Percentiles rank a stretch among this genome's conserved stretches.
Conservation (phyloP, 1,140 invertebrate species). For the Drosophila ohnishii region DNA sequence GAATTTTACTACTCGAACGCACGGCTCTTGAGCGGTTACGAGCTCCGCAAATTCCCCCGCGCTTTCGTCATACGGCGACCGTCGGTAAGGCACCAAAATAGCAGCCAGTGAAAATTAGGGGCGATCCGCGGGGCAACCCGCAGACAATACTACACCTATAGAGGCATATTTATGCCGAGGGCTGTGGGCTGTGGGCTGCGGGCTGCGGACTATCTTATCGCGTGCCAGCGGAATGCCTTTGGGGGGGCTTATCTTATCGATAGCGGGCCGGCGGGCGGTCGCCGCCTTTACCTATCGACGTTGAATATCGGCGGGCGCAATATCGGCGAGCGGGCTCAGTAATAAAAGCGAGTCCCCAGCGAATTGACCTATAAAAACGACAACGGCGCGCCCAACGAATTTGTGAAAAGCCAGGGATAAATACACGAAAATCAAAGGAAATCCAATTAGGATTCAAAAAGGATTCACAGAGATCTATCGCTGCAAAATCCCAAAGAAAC, state of each 20-base stretch:
- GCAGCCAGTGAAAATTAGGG: constrained; percentile 6
- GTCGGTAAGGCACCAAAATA: constrained; percentile 36
- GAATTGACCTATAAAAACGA: constrained; percentile 9
- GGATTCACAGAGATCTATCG: neutral
- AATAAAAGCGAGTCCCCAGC: constrained; percentile 47
- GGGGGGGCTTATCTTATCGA: constrained; percentile 49
- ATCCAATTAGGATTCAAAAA: too few species aligned
- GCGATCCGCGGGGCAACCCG: constrained; percentile 15
- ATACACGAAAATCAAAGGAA: neutral
- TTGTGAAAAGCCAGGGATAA: neutral
- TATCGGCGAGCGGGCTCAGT: constrained; percentile 42
- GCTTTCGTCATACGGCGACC: constrained; percentile 50
- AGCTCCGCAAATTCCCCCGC: constrained; percentile 37
- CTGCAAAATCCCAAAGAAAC: too few species aligned
- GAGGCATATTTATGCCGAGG: constrained; percentile 10
- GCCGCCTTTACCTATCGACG: constrained; percentile 42
- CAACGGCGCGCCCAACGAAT: constrained; percentile 9
- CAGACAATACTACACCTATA: constrained; percentile 1
- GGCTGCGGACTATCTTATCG: constrained; percentile 45
- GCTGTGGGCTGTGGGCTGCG: neutral
- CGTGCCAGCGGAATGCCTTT: constrained; percentile 41
- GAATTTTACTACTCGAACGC: constrained; percentile 40
- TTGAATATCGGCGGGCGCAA: constrained; percentile 56
- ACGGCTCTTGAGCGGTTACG: neutral
- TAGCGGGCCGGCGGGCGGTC: constrained; percentile 31